phyloP scores from a whole-genome alignment of 2,113 vertebrate genomes.

The Labeo rohita region DNA sequence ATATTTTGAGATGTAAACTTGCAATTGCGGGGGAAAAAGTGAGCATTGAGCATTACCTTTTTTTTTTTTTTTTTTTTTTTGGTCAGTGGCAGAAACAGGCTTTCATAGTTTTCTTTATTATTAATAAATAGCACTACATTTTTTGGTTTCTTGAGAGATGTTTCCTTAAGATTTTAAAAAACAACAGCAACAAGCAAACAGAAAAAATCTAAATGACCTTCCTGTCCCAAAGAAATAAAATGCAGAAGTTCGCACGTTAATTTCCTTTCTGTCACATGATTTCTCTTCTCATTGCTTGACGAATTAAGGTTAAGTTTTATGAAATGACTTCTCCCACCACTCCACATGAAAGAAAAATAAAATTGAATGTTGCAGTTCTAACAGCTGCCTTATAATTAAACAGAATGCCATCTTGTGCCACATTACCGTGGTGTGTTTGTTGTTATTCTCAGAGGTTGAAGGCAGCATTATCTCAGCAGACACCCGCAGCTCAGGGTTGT shows the following conservation, averaged over 20 bases:
- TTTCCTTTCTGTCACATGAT: constrained; percentile 13
- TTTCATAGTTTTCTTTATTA: neutral
- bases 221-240: neutral
- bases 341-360: neutral
- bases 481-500: constrained; percentile 82
- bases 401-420: neutral
- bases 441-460: constrained; percentile 85
- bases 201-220: neutral
- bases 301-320: constrained; percentile 2
- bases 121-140: neutral
- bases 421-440: constrained; percentile 7
- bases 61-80: too few relatives aligned
- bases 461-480: constrained; percentile 88
- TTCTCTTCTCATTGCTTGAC: neutral
- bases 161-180: neutral
- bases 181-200: neutral
- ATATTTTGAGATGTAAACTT: too few relatives aligned
- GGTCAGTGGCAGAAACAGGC: too few relatives aligned
- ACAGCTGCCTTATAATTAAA: neutral
- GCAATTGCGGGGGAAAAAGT: too few relatives aligned
- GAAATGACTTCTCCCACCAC: neutral
- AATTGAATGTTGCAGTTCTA: neutral
- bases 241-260: neutral
- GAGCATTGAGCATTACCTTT: too few relatives aligned
- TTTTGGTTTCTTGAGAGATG: neutral